Evolutionary conservation across 2,888 invertebrate species (phyloP).

Genomic region (Hemistola chrysoprasaria): DNA sequence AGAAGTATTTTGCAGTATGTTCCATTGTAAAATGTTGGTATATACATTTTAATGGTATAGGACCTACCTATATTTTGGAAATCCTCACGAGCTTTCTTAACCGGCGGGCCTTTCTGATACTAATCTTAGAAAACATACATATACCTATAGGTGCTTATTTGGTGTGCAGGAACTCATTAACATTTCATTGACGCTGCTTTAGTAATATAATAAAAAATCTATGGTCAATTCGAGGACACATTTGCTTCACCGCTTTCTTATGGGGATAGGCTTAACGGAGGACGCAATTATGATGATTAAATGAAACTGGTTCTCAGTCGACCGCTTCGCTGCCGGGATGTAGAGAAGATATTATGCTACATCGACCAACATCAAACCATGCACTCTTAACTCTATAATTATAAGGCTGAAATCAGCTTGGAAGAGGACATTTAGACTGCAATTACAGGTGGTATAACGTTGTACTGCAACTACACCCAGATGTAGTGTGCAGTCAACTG

Average conservation of each 20-base stretch:
- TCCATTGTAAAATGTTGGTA: no score
- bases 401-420: constrained; percentile 31
- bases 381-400: constrained; percentile 26
- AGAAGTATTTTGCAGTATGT: no score
- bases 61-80: no score
- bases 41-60: no score
- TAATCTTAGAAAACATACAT: no score
- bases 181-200: not conserved
- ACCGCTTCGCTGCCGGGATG: constrained; percentile 57
- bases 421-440: constrained; percentile 20
- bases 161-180: no score
- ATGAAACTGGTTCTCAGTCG: constrained; percentile 72
- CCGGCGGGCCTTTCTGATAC: no score
- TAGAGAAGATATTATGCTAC: constrained; percentile 51
- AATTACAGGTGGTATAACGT: constrained; percentile 22
- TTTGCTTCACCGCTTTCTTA: constrained; percentile 41
- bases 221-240: constrained; percentile 36
- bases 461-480: constrained; percentile 26
- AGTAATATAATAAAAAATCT: not conserved
- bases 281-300: constrained; percentile 80
- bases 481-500: constrained; percentile 23
- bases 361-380: constrained; percentile 14
- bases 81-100: no score
- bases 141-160: no score
- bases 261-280: constrained; percentile 71